Evolutionary conservation across 1,140 invertebrate species (phyloP).

Genomic region (Pseudoatta argentina): DNA sequence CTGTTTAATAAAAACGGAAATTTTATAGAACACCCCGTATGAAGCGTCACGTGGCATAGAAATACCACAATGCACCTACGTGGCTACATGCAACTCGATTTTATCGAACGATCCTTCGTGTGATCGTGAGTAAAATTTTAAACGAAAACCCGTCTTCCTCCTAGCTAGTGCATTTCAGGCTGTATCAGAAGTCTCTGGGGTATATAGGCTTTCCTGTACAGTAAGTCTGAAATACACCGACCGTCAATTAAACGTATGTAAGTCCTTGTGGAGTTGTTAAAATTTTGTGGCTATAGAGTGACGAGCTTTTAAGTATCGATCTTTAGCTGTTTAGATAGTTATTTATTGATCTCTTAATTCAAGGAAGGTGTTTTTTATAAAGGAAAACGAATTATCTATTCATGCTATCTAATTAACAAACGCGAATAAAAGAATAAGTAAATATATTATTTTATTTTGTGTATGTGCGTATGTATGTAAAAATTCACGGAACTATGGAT

Average conservation of each 20-base stretch:
- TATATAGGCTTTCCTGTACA: not conserved
- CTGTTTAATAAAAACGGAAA: not conserved
- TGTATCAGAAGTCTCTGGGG: constrained; percentile 43
- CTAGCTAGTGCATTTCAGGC: constrained; percentile 11
- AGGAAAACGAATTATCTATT: not conserved
- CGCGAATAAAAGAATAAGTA: not conserved
- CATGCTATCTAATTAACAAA: constrained; percentile 11
- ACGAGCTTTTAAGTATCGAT: constrained; percentile 4
- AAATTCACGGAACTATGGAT: not conserved
- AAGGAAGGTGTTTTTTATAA: not conserved
- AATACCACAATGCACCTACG: constrained; percentile 6
- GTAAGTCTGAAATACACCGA: constrained; percentile 26
- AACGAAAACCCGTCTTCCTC: constrained; percentile 39
- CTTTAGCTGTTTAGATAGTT: constrained; percentile 22
- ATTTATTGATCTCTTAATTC: constrained; percentile 9
- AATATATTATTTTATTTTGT: not conserved
- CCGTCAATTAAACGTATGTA: constrained; percentile 36
- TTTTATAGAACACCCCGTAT: constrained; percentile 33
- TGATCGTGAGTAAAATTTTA: constrained; percentile 62
- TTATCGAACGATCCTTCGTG: constrained; percentile 53
- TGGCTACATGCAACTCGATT: constrained; percentile 49
- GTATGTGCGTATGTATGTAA: too few species aligned
- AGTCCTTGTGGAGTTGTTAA: constrained; percentile 15
- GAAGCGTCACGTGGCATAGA: constrained; percentile 16
- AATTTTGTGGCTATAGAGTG: constrained; percentile 18